Percentiles rank a stretch among this genome's conserved stretches.
These are phyloP conservation scores for Pyrocephalus nanus DNA, from an alignment of 2,797 vertebrate genomes.

Conservation along the genomic window DNA sequence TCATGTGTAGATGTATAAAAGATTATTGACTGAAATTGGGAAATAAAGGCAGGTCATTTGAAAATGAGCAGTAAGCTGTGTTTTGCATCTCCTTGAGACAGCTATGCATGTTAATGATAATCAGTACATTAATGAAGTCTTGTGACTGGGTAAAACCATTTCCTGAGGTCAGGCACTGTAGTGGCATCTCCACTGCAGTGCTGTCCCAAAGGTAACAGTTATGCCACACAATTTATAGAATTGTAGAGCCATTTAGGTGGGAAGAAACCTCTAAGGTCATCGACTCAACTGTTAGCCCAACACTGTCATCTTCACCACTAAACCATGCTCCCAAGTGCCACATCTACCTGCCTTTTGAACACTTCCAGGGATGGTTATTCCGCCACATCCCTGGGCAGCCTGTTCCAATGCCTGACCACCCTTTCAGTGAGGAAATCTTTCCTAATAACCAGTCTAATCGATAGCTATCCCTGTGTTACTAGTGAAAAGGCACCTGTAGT, in stretches of 20 bases:
- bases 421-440: neutral
- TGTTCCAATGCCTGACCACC: neutral
- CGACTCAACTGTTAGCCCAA: rapidly evolving
- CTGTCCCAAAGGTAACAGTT: neutral
- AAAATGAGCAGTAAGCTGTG: neutral
- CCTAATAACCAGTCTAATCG: neutral
- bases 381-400: neutral
- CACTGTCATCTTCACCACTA: neutral
- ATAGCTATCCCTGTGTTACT: neutral
- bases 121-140: neutral
- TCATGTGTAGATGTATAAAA: neutral
- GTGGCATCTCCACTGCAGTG: neutral
- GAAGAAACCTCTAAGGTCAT: neutral
- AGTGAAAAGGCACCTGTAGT: neutral
- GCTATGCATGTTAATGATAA: neutral
- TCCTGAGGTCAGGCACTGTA: neutral
- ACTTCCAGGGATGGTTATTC: rapidly evolving
- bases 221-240: neutral
- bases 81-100: neutral
- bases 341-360: rapidly evolving
- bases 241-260: neutral
- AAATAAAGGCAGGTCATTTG: neutral
- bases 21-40: neutral
- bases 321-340: neutral
- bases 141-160: neutral